These are phyloP conservation scores for Trichacis sp. DNA, from an alignment of 2,888 invertebrate species.

Conservation along the genomic window DNA sequence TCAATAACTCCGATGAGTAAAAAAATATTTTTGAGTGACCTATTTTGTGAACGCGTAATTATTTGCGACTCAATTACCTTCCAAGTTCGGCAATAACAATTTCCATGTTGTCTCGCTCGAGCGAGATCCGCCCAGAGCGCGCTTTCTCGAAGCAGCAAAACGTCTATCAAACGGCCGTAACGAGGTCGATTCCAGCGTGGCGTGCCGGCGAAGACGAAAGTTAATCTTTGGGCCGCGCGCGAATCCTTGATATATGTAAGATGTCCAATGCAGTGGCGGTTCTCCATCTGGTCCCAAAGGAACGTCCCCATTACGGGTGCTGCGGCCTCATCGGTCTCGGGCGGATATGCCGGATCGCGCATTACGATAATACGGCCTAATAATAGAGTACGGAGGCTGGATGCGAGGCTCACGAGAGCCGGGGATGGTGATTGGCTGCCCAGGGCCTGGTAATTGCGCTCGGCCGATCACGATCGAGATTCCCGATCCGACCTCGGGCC, in stretches of 20 bases:
- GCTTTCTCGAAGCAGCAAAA: slow-evolving; percentile 5
- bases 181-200: slow-evolving; percentile 24
- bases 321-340: slow-evolving; percentile 54
- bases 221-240: slow-evolving; percentile 31
- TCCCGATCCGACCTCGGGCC: slow-evolving; percentile 38
- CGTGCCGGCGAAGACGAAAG: slow-evolving; percentile 22
- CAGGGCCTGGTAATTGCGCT: slow-evolving; percentile 61
- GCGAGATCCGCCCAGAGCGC: background rate
- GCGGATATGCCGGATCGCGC: slow-evolving; percentile 53
- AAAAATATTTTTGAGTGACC: no score
- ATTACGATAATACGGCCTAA: slow-evolving; percentile 67
- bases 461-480: slow-evolving; percentile 50
- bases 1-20: no score
- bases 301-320: slow-evolving; percentile 27
- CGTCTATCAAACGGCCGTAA: slow-evolving; percentile 10
- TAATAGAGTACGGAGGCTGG: slow-evolving; percentile 59
- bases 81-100: background rate
- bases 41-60: no score
- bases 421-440: slow-evolving; percentile 58
- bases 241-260: slow-evolving; percentile 37
- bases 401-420: slow-evolving; percentile 36
- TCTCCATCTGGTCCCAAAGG: slow-evolving; percentile 26
- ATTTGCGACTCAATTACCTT: no score
- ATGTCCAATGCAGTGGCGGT: slow-evolving; percentile 26
- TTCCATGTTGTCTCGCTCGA: background rate